Base-by-base conservation (phyloP, 1,140 invertebrate species). In the Goniozus legneri region DNA sequence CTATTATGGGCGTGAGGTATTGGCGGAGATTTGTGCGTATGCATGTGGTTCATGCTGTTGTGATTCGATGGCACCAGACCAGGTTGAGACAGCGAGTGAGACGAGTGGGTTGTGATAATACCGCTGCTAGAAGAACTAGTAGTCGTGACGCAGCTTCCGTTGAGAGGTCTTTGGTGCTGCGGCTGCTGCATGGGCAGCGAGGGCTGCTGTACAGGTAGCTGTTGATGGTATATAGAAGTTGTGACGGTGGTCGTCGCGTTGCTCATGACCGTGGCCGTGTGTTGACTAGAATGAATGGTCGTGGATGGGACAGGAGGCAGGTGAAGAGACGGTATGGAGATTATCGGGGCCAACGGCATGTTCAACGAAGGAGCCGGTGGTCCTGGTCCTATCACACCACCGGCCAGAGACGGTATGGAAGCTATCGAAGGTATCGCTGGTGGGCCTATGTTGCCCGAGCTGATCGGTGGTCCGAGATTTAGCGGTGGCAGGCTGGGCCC, bases 201-300 rank as follows among this genome's bases (percentile, higher is more conserved):
- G 1, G 62, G 52, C 3, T 60, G 54, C 8, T 58, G 63, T 8
- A 54, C 52, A 4, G 49, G 44, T 14, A 46, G 54, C 7, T 53
- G 58, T 3, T 56, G 58, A 18, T 64, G 62, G 33, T 64, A 64
- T 19, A 60, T 54, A 30, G 58, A 63, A 35, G 57, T 62, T 43
- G 59, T 63, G 33, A 60, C 55, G 15, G 60, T 59, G 14, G 56
- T 56, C 18, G 54, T 62, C 13, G 56, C 41, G 46, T 46, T 68
- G 47, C 60, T 66, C 42, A 65, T 39, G 40, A 70, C 55, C 39
- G 58, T 62, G 42, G 54, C 57, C 47, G 59, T 50, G 35, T 71
- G 69, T 52, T 74, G 71, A 73, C 69, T 71, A 72, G 69, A 73
- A 67, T 70, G 65, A 51, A 69, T 63, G 38, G 64, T 69, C 50